phyloP scores from a whole-genome alignment of 35 echinoderm and acorn worm species.

The Holothuria glaberrima region DNA sequence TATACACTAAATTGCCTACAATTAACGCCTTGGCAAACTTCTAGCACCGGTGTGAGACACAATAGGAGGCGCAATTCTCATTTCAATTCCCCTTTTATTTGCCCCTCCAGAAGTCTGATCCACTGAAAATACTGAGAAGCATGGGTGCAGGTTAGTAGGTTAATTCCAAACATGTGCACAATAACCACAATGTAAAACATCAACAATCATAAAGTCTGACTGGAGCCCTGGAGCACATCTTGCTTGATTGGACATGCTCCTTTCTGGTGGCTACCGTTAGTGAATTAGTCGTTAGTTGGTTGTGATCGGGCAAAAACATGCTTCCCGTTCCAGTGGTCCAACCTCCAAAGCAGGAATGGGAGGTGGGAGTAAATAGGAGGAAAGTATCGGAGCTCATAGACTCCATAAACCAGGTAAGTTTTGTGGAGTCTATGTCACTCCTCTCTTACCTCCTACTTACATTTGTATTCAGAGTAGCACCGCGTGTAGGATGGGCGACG shows the following conservation, averaged over 20 bases:
- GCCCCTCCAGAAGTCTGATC: constrained; percentile 7
- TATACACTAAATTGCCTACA: background rate
- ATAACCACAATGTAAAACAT: background rate
- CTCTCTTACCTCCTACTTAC: constrained; percentile 26
- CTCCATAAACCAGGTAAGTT: too few species aligned
- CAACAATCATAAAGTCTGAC: background rate
- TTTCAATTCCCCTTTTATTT: too few species aligned
- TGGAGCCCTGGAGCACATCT: background rate
- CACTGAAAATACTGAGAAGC: constrained; percentile 22
- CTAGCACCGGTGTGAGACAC: background rate
- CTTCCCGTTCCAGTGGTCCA: constrained; percentile 11
- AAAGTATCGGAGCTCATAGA: too few species aligned
- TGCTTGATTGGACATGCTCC: background rate
- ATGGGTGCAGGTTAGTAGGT: constrained; percentile 1
- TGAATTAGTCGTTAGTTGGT: background rate
- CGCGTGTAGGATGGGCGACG: constrained; percentile 1
- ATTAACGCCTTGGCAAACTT: constrained; percentile 20
- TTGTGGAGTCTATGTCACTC: constrained; percentile 11
- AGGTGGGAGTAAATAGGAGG: background rate
- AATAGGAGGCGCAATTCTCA: too few species aligned
- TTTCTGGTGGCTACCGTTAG: background rate
- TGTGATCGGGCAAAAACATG: constrained; percentile 2
- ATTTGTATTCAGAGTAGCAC: constrained; percentile 20
- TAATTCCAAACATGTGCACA: background rate
- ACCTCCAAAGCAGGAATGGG: background rate